Evolutionary conservation across 2,888 invertebrate species (phyloP), one percentile per base, ranked within the genome.

Genomic region (Bimastos eiseni): DNA sequence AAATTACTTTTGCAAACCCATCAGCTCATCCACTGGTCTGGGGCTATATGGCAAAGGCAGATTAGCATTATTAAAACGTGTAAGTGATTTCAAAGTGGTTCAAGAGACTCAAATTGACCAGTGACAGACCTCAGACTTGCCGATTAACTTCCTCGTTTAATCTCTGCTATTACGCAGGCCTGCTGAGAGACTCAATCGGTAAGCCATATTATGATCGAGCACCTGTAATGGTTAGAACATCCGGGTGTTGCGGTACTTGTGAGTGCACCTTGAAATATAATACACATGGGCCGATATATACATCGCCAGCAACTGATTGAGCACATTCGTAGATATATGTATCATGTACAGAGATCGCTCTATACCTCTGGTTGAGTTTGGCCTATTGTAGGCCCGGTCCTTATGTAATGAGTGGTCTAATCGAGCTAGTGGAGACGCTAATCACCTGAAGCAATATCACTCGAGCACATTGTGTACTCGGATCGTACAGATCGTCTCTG

Each of bases 291-390:
- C 70, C n/a, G 30, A 70, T 70, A 70, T 30, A 24, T 30, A 15
- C 8, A 30, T 6, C 3, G 70, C 70, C n/a, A n/a, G 30, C 30
- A 70, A n/a, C 70, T 11, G 70, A 6, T 70, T n/a, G 70, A 70
- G 70, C 70, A 70, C 70, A 70, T 30, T 70, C 70, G 70, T 70
- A n/a, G 70, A 70, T 70, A 55, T 55, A 70, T 70, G 70, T 70
- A 70, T n/a, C 30, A 70, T 70, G 70, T 70, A 70, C 70, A 70
- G 30, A 70, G n/a, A n/a, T 30, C 70, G 30, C 13, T 70, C 70
- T n/a, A 5, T 70, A 70, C 30, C 30, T n/a, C 70, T 70, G 13
- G 30, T n/a, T 70, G 30, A n/a, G n/a, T 8, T 70, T 70, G n/a
- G 70, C 70, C 70, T 70, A n/a, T n/a, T 70, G 70, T 70, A 70